phyloP scores from a whole-genome alignment of 2,888 invertebrate genomes.

The Rhagium mordax region DNA sequence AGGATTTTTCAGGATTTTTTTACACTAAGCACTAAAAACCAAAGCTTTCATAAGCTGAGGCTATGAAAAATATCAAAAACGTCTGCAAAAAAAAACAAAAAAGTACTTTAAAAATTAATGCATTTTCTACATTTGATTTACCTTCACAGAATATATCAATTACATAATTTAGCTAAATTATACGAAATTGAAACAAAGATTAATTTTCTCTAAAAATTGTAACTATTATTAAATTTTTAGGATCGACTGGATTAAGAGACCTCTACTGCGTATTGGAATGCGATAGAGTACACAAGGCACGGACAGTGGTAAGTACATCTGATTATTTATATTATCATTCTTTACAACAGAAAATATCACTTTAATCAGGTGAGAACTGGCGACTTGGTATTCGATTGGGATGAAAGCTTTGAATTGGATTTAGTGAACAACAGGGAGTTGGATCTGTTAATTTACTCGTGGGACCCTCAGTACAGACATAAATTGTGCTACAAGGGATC shows the following conservation, averaged over 20 bases:
- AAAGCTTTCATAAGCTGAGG: too few relatives aligned
- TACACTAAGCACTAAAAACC: too few relatives aligned
- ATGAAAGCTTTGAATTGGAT: constrained; percentile 98
- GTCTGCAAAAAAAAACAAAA: too few relatives aligned
- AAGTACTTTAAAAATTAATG: too few relatives aligned
- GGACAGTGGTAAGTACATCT: constrained; percentile 83
- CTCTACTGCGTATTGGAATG: constrained; percentile 98
- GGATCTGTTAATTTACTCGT: constrained; percentile 97
- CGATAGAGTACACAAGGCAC: constrained; percentile 95
- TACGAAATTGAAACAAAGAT: too few relatives aligned
- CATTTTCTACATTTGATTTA: too few relatives aligned
- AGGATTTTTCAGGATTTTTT: too few relatives aligned
- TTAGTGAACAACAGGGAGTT: constrained; percentile 94
- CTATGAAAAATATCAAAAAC: too few relatives aligned
- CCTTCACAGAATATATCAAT: too few relatives aligned
- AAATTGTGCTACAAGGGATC: constrained; percentile 95
- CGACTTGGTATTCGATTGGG: constrained; percentile 98
- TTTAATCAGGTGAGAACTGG: constrained; percentile 84
- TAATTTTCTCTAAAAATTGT: too few relatives aligned
- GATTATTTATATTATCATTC: neutral
- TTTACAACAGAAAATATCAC: neutral
- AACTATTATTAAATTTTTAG: constrained; percentile 59
- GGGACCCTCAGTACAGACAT: constrained; percentile 99
- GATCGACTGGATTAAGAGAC: constrained; percentile 80
- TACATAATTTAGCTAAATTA: too few relatives aligned